Base-by-base conservation (phyloP, 92 coral and sea anemone genomes). In the Meandrina meandrites region DNA sequence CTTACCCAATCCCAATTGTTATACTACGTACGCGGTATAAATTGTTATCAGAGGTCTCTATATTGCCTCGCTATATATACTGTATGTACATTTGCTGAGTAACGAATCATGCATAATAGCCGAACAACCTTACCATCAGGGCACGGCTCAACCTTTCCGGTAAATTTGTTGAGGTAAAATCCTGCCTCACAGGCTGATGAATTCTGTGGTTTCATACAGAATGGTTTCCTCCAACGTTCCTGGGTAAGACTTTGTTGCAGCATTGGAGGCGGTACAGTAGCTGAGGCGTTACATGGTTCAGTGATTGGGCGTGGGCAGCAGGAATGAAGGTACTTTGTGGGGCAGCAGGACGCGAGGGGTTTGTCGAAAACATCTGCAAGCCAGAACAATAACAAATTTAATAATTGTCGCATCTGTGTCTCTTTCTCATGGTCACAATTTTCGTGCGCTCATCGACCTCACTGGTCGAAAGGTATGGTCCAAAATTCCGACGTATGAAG, bases 151-250 rank as follows among this genome's bases (percentile, higher is more conserved):
- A 72, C 68, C 22, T 58, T 18, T 34, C 30, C 22, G 3, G 37
- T 62, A 1, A 22, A 0, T 16, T 18, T 79, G 80, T 90, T 58
- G 42, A 75, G 48, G 83, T 78, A 93, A 77, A 91, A 93, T 36
- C 96, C 96, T 6, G 89, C 90, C 36, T 81, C 87, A 66, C 96
- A 93, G 14, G 94, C 94, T 15, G 91, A 31, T 22, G 75, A 77
- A 53, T 86, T 75, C 92, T 90, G 87, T 34, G 96, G 96, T 17
- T 90, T 88, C 91, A 89, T 85, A 83, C 96, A 93, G 18, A 79
- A 64, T 8, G 90, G 93, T 62, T 90, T 90, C 1, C 45, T 18
- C 53, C 53, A 48, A 12, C 53, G 53, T 48, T 48, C 14, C 14
- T 48, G 53, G 30, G 50, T 8, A 11, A 21, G 14, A 31, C n/a